Evolutionary conservation across 2,113 vertebrate species (phyloP).

Genomic region (cat (Felis catus)): DNA sequence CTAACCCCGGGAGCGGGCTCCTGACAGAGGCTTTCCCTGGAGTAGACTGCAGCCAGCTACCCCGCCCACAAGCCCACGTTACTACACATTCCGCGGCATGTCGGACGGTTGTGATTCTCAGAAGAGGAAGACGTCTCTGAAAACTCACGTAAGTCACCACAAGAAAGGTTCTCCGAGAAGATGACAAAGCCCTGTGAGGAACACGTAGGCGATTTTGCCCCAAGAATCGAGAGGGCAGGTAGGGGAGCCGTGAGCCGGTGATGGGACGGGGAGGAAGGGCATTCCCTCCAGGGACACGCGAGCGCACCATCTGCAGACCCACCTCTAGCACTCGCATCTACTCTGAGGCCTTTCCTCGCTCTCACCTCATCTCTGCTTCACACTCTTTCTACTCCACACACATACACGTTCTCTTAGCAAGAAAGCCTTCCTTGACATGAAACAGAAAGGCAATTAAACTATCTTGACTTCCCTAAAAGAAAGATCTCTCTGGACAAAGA

Average conservation of each 20-base stretch:
- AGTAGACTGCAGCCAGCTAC: not conserved
- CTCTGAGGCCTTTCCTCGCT: not conserved
- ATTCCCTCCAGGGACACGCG: not conserved
- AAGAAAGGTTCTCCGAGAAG: not conserved
- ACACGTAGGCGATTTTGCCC: not conserved
- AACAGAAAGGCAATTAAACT: not conserved
- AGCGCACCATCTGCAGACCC: not conserved
- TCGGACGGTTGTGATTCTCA: not conserved
- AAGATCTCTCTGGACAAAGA: not conserved
- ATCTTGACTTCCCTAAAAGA: not conserved
- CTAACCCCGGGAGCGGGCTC: not conserved
- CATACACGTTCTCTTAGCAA: not conserved
- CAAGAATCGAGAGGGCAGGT: not conserved
- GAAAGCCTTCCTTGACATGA: not conserved
- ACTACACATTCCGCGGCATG: not conserved
- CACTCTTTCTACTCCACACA: not conserved
- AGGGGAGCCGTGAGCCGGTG: not conserved
- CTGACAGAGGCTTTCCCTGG: not conserved
- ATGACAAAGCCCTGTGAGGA: not conserved
- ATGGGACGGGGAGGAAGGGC: not conserved
- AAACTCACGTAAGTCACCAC: not conserved
- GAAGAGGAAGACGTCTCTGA: not conserved
- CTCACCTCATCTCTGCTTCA: not conserved
- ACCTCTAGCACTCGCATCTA: not conserved
- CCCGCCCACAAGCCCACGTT: not conserved